Conservation (phyloP, 2,888 invertebrate species). For the Saturnia japonica region DNA sequence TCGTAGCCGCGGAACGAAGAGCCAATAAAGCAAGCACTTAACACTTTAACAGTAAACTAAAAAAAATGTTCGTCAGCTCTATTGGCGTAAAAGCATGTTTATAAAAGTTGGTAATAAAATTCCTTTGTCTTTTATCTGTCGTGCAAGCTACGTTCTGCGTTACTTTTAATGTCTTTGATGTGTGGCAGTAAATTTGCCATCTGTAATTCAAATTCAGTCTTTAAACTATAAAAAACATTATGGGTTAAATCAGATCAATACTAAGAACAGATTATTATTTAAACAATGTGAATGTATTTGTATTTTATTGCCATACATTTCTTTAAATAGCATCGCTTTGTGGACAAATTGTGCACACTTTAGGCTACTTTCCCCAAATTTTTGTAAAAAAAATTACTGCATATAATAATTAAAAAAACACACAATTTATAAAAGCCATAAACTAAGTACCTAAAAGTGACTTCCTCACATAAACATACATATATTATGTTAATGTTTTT, state of each 20-base stretch:
- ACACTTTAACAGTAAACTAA: background rate
- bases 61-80: background rate
- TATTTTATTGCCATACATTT: too few relatives aligned
- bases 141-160: background rate
- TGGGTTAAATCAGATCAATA: background rate
- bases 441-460: too few relatives aligned
- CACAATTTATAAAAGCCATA: too few relatives aligned
- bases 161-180: background rate
- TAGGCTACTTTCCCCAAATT: too few relatives aligned
- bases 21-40: conserved; percentile 2
- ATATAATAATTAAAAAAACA: too few relatives aligned
- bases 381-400: too few relatives aligned
- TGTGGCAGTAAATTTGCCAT: background rate
- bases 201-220: background rate
- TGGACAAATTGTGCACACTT: too few relatives aligned
- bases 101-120: conserved; percentile 1
- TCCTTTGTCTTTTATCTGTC: conserved; percentile 1
- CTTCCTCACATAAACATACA: too few relatives aligned
- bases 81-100: background rate
- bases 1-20: background rate
- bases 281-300: background rate
- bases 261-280: background rate
- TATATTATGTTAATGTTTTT: too few relatives aligned
- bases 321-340: too few relatives aligned
- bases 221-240: background rate